phyloP scores from a whole-genome alignment of 2,888 invertebrate species.

The Troides oblongomaculatus region DNA sequence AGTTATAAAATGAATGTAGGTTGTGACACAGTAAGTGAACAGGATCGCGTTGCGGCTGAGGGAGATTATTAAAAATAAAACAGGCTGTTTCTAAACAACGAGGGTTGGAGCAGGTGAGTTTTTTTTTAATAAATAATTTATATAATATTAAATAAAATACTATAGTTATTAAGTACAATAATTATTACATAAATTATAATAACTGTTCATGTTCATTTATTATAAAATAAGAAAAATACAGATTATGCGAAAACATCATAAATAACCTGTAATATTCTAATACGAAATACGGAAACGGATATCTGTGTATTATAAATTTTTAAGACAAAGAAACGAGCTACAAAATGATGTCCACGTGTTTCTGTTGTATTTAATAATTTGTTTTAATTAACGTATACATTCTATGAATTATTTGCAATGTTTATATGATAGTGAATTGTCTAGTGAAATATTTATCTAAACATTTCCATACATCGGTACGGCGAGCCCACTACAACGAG shows the following conservation, averaged over 20 bases:
- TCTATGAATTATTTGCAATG: neutral
- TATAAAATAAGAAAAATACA: too few relatives aligned
- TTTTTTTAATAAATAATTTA: conserved; percentile 1
- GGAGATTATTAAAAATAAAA: conserved; percentile 31
- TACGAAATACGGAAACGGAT: neutral
- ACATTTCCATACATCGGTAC: conserved; percentile 5
- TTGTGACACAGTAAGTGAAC: conserved; percentile 17
- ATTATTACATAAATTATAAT: too few relatives aligned
- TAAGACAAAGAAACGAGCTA: neutral
- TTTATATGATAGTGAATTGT: neutral
- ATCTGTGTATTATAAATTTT: neutral
- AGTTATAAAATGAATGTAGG: conserved; percentile 25
- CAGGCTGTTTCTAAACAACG: conserved; percentile 26
- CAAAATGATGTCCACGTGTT: neutral
- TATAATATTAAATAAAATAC: neutral
- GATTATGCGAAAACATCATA: too few relatives aligned
- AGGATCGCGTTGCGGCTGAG: conserved; percentile 14
- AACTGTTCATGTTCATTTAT: too few relatives aligned
- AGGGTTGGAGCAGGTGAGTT: conserved; percentile 28
- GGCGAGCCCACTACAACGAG: conserved; percentile 4
- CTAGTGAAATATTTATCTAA: conserved; percentile 2
- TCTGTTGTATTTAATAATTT: neutral
- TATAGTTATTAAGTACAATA: too few relatives aligned
- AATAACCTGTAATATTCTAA: neutral
- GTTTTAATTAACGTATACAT: neutral